Evolutionary conservation across 2,888 invertebrate species (phyloP).

Genomic region (Limnephilus rhombicus): DNA sequence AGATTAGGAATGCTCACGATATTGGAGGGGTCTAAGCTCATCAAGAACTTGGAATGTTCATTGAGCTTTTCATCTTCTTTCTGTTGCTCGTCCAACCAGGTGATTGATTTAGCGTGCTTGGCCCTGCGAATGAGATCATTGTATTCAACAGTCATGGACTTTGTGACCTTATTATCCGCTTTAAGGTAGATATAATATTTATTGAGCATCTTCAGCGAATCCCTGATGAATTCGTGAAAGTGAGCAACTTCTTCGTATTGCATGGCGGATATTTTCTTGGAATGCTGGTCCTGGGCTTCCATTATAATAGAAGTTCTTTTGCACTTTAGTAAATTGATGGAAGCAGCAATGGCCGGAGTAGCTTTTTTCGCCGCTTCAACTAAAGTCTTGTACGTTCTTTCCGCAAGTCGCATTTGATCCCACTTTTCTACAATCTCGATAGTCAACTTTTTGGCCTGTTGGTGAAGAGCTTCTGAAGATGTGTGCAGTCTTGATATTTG

Average conservation of each 20-base stretch:
- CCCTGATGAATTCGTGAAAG: constrained; percentile 74
- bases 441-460: constrained; percentile 71
- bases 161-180: constrained; percentile 79
- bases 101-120: constrained; percentile 79
- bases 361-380: constrained; percentile 70
- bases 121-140: constrained; percentile 78
- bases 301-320: constrained; percentile 72
- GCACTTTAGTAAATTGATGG: constrained; percentile 70
- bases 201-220: constrained; percentile 77
- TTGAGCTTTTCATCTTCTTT: constrained; percentile 70
- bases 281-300: constrained; percentile 73
- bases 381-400: constrained; percentile 69
- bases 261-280: constrained; percentile 71
- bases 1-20: constrained; percentile 39
- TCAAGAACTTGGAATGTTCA: constrained; percentile 71
- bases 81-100: constrained; percentile 78
- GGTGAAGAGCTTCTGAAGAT: constrained; percentile 72
- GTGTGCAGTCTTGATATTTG: constrained; percentile 74
- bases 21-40: constrained; percentile 69
- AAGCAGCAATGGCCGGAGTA: constrained; percentile 70
- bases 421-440: constrained; percentile 69
- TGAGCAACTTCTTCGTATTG: constrained; percentile 77
- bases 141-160: constrained; percentile 78
- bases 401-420: constrained; percentile 70
- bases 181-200: constrained; percentile 79